A percentile compares a stretch with the other conserved stretches of the same genome.
Conservation (phyloP, 2,113 vertebrate species). For the Capra hircus region DNA sequence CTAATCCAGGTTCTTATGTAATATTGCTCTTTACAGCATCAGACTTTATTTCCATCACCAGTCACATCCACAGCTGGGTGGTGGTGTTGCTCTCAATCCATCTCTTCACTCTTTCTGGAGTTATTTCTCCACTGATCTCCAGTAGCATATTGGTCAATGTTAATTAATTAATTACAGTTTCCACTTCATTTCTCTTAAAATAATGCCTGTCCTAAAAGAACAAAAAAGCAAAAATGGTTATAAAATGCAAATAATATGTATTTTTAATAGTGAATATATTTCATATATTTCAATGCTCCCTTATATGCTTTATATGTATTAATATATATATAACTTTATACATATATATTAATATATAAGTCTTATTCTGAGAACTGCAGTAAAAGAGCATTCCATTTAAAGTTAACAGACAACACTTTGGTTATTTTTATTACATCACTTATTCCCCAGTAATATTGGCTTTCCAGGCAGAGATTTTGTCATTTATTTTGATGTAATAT, state of each 20-base stretch:
- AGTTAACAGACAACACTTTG: slow-evolving; percentile 37
- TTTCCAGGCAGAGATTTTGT: slow-evolving; percentile 47
- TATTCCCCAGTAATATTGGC: slow-evolving; percentile 22
- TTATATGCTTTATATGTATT: background rate
- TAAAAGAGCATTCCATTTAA: slow-evolving; percentile 20
- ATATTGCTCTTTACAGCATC: background rate
- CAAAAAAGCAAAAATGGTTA: background rate
- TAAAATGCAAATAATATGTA: background rate
- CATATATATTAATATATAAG: background rate
- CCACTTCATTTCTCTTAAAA: background rate
- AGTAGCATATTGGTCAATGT: background rate
- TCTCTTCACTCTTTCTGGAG: background rate
- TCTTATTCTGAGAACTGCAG: background rate
- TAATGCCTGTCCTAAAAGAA: background rate
- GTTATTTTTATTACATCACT: slow-evolving; percentile 45
- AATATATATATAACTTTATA: background rate
- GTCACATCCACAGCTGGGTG: background rate
- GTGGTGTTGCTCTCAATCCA: background rate
- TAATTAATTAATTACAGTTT: background rate
- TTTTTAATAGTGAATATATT: background rate
- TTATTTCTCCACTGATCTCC: background rate
- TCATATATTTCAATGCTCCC: background rate
- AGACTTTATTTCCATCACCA: background rate
- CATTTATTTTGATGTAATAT: slow-evolving; percentile 55
- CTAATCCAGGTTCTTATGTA: background rate